phyloP scores from a whole-genome alignment of 2,113 vertebrate species.

The Paramormyrops kingsleyae region DNA sequence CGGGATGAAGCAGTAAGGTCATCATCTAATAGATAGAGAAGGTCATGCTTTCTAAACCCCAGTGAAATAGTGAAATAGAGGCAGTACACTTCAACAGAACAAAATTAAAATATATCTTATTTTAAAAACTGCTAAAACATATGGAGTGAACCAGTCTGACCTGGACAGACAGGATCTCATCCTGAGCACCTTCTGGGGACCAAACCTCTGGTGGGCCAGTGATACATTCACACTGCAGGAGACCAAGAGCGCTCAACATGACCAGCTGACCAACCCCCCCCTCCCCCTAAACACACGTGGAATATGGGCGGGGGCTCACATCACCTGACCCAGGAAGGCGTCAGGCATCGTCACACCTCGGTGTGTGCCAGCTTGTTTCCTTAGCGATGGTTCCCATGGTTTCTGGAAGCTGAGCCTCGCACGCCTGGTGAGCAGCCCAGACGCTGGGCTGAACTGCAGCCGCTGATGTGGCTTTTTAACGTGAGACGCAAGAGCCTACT shows the following conservation, averaged over 20 bases:
- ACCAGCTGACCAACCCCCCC: constrained; percentile 14
- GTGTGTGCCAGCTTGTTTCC: background rate
- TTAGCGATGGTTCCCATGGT: background rate
- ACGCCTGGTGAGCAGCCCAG: background rate
- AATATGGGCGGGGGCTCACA: background rate
- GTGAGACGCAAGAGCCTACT: background rate
- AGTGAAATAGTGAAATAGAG: background rate
- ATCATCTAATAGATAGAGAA: background rate
- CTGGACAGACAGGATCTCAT: background rate
- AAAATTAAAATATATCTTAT: background rate
- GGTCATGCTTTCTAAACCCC: background rate
- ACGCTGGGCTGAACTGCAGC: too few species aligned
- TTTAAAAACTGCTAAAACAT: background rate
- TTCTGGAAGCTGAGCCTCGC: background rate
- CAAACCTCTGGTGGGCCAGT: background rate
- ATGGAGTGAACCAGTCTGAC: background rate
- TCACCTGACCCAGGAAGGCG: background rate
- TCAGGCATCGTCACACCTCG: background rate
- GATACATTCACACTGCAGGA: background rate
- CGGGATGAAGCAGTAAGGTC: background rate
- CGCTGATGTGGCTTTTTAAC: background rate
- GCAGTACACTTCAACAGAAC: background rate
- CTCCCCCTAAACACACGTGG: background rate
- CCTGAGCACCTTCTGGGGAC: background rate
- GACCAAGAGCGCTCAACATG: background rate